Evolutionary conservation across 2,888 invertebrate species (phyloP).

Genomic region (Agrochola circellaris): DNA sequence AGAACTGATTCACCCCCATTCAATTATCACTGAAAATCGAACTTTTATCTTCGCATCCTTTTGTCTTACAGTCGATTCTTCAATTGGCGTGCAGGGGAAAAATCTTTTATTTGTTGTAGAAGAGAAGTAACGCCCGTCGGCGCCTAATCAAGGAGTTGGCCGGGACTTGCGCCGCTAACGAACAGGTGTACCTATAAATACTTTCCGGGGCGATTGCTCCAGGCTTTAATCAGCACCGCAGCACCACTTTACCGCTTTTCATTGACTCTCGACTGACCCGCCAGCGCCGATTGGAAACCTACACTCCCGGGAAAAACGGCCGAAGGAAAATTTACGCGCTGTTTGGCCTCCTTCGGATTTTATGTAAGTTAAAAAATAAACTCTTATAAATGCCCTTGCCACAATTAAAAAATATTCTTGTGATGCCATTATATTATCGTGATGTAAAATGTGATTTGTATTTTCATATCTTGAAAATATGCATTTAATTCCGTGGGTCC

Average conservation of each 20-base stretch:
- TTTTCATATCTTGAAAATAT: background rate
- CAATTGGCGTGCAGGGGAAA: conserved; percentile 81
- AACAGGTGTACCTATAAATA: conserved; percentile 91
- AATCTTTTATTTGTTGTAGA: conserved; percentile 88
- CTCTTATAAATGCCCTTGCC: conserved; percentile 70
- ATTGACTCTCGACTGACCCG: conserved; percentile 89
- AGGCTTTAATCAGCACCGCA: conserved; percentile 90
- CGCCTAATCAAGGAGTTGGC: conserved; percentile 91
- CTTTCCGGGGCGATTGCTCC: conserved; percentile 90
- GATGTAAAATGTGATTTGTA: background rate
- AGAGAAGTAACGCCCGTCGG: conserved; percentile 87
- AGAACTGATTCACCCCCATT: conserved; percentile 28
- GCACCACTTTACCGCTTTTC: conserved; percentile 90
- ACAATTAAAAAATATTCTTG: conserved; percentile 1
- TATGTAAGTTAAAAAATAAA: conserved; percentile 61
- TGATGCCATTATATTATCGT: background rate
- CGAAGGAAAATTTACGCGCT: conserved; percentile 83
- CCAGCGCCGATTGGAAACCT: conserved; percentile 88
- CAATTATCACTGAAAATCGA: conserved; percentile 42
- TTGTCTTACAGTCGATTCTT: conserved; percentile 78
- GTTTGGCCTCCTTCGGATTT: conserved; percentile 76
- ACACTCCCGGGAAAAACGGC: conserved; percentile 83
- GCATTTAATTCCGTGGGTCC: no score
- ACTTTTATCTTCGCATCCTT: conserved; percentile 67
- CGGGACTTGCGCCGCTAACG: conserved; percentile 88